Percentiles rank a stretch among this genome's conserved stretches.
These are phyloP conservation scores for Acleris cristana DNA, from an alignment of 2,888 invertebrate species.

Conservation along the genomic window DNA sequence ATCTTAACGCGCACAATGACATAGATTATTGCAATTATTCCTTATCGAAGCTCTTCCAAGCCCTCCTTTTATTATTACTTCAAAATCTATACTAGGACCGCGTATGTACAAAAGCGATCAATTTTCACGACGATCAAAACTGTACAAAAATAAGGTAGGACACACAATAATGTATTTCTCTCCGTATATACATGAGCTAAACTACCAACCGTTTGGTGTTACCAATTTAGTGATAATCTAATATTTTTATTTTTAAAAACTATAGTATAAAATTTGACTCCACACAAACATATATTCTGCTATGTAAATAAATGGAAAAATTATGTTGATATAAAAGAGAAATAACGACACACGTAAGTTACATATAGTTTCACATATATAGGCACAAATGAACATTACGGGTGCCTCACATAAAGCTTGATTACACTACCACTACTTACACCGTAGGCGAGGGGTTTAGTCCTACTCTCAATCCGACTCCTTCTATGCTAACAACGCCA, in stretches of 20 bases:
- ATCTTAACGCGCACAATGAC: background rate
- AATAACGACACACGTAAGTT: constrained; percentile 58
- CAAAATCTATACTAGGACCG: constrained; percentile 24
- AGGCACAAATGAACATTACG: constrained; percentile 77
- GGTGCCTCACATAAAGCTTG: constrained; percentile 63
- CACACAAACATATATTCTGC: constrained; percentile 64
- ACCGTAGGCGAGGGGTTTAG: constrained; percentile 75
- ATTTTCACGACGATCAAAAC: constrained; percentile 38
- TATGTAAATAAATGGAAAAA: constrained; percentile 54
- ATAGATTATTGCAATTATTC: no score
- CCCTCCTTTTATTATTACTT: background rate
- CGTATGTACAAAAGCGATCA: constrained; percentile 49
- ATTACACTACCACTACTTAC: constrained; percentile 64
- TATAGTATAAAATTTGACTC: constrained; percentile 74
- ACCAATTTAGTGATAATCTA: constrained; percentile 66
- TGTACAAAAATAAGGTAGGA: constrained; percentile 63
- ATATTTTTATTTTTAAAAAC: constrained; percentile 53
- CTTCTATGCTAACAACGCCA: constrained; percentile 2
- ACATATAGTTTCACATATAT: constrained; percentile 54
- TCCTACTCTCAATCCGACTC: constrained; percentile 62
- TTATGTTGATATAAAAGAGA: constrained; percentile 41
- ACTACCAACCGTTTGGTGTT: constrained; percentile 72
- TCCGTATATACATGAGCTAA: constrained; percentile 63
- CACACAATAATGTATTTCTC: constrained; percentile 50
- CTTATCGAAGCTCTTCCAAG: no score